Conservation (phyloP, 2,888 invertebrate genomes). For the Metellina segmentata region DNA sequence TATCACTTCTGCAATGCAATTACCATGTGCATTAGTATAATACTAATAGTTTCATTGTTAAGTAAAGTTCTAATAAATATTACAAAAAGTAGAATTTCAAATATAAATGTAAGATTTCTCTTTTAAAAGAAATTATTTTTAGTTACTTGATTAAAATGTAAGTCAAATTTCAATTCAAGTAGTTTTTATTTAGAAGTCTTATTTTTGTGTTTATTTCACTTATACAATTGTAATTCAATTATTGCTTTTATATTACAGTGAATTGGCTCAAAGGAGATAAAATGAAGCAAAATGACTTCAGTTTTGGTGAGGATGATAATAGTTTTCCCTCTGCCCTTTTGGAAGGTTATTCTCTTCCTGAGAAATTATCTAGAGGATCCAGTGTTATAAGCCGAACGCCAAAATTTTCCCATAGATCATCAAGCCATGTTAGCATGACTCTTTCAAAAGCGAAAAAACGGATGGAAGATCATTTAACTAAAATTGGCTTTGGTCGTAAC, state of each 20-base stretch:
- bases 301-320: slow-evolving; percentile 76
- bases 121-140: not conserved
- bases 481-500: slow-evolving; percentile 80
- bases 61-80: no score
- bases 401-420: slow-evolving; percentile 81
- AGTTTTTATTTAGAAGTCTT: no score
- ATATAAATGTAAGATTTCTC: not conserved
- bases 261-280: slow-evolving; percentile 78
- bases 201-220: no score
- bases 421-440: slow-evolving; percentile 81
- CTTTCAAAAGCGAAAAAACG: slow-evolving; percentile 91
- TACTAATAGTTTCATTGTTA: no score
- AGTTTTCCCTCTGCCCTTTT: slow-evolving; percentile 74
- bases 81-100: not conserved
- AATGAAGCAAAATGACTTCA: slow-evolving; percentile 73
- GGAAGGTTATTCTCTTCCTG: slow-evolving; percentile 77
- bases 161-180: no score
- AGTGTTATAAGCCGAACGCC: slow-evolving; percentile 77
- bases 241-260: slow-evolving; percentile 63
- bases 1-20: no score
- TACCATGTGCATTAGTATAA: no score
- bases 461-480: slow-evolving; percentile 92
- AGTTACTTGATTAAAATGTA: not conserved
- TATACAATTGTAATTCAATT: not conserved
- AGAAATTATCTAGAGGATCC: slow-evolving; percentile 78